Base-by-base conservation (phyloP, 2,888 invertebrate species). In the Spialia ferax region DNA sequence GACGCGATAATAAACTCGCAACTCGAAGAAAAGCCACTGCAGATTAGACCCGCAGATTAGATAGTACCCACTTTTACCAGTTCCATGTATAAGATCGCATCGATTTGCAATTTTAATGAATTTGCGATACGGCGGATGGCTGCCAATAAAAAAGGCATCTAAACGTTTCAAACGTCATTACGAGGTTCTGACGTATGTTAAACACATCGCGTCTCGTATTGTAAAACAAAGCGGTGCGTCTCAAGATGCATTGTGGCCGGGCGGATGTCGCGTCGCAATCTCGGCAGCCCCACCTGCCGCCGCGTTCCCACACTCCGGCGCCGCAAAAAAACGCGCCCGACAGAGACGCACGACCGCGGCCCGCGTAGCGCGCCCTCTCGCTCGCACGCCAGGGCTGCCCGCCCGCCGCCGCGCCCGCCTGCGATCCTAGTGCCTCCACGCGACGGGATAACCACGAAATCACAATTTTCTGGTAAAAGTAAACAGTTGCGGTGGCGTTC, bases 261-360 rank as follows among this genome's bases (percentile, higher is more conserved):
- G 91, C 93, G 93, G 93, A 93, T 93, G 93, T 93, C 93, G 90
- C 91, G 87, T 86, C 90, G 91, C 93, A 93, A 93, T 93, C 93
- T 92, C 93, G 80, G 91, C 91, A 85, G 89, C 87, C 91, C 92
- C 93, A 93, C 93, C 93, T 93, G 93, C 93, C 90, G 88, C 85
- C 77, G 84, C 85, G 93, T 93, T 93, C 93, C 93, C 93, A 93
- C 93, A 93, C 93, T 93, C 93, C 89, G 87, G 66, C 92, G 92
- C 91, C 91, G 93, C 91, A 93, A 93, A 93, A 93, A 79, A 93
- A 93, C 90, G 79, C 80, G 87, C 76, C 79, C 79, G 90, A 91
- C 78, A 79, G 87, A 85, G 91, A 91, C 82, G 73, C 71, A 69
- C 70, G 73, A 73, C 73, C 71, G 73, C 71, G 77, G 78, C 74